A percentile compares a stretch with the other conserved stretches of the same genome.
phyloP scores from a whole-genome alignment of 2,113 vertebrate species.

The Calonectris borealis region DNA sequence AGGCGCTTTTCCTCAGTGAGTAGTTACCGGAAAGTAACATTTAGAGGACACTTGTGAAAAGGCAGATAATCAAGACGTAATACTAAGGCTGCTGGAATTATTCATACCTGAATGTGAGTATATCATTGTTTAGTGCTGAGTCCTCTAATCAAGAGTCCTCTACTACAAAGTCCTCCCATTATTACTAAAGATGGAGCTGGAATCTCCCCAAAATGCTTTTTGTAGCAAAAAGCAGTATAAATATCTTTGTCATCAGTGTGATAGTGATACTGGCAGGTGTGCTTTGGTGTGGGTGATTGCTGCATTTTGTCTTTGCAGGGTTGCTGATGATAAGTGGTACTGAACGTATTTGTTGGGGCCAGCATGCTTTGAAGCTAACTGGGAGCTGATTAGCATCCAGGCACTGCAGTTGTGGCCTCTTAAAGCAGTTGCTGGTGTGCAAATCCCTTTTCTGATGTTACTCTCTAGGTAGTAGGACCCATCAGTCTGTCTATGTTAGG shows the following conservation, averaged over 20 bases:
- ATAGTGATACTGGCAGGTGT: not conserved
- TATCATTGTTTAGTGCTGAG: not conserved
- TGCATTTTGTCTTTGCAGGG: not conserved
- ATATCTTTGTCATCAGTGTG: not conserved
- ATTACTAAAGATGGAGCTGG: not conserved
- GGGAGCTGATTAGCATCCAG: not conserved
- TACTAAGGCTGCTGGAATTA: not conserved
- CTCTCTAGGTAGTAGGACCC: not conserved
- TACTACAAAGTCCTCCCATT: not conserved
- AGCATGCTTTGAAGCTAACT: not conserved
- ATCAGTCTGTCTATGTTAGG: not conserved
- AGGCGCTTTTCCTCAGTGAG: not conserved
- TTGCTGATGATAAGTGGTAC: not conserved
- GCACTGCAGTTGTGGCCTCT: not conserved
- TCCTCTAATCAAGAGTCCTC: not conserved
- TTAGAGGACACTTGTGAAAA: not conserved
- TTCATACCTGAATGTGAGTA: not conserved
- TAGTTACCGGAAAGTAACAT: not conserved
- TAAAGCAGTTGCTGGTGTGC: not conserved
- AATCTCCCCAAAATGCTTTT: not conserved
- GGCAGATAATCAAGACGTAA: not conserved
- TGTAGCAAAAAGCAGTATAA: not conserved
- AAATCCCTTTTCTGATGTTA: not conserved
- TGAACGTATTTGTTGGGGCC: not conserved
- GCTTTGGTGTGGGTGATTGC: conserved; percentile 8